Percentiles rank a stretch among this genome's conserved stretches.
These are phyloP conservation scores for Etheostoma perlongum DNA, from an alignment of 2,797 vertebrate species.

Conservation along the genomic window DNA sequence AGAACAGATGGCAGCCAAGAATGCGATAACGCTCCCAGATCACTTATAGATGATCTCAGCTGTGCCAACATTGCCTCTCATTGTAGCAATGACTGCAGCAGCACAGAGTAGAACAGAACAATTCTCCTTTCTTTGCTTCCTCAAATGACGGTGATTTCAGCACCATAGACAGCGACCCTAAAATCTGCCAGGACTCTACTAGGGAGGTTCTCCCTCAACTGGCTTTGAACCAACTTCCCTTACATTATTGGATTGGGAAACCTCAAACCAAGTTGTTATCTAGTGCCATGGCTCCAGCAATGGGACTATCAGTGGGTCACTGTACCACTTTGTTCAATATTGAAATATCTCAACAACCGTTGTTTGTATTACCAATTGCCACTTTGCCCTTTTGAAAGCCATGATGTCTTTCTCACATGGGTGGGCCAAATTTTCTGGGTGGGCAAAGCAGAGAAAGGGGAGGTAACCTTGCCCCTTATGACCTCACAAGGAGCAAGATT, in stretches of 20 bases:
- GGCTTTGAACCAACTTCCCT: slow-evolving; percentile 8
- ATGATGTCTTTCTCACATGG: too few relatives aligned
- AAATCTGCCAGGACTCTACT: background rate
- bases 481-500: too few relatives aligned
- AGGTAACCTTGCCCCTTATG: too few relatives aligned
- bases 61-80: slow-evolving; percentile 20
- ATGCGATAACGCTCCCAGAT: slow-evolving; percentile 36
- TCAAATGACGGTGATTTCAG: slow-evolving; percentile 38
- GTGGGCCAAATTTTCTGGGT: too few relatives aligned
- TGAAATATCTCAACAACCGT: background rate
- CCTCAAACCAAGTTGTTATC: background rate
- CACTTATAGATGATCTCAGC: slow-evolving; percentile 45
- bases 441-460: too few relatives aligned
- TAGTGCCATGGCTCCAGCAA: background rate
- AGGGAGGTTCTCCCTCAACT: background rate
- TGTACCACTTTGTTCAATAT: background rate
- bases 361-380: too few relatives aligned
- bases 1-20: slow-evolving; percentile 68
- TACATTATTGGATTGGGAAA: slow-evolving; percentile 3
- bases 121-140: background rate
- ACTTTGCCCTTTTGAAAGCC: too few relatives aligned
- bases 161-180: slow-evolving; percentile 43
- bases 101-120: background rate
- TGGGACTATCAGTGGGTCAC: background rate
- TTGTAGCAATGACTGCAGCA: slow-evolving; percentile 25